Base-by-base conservation (phyloP, 2,888 invertebrate species). In the Unio pictorum region DNA sequence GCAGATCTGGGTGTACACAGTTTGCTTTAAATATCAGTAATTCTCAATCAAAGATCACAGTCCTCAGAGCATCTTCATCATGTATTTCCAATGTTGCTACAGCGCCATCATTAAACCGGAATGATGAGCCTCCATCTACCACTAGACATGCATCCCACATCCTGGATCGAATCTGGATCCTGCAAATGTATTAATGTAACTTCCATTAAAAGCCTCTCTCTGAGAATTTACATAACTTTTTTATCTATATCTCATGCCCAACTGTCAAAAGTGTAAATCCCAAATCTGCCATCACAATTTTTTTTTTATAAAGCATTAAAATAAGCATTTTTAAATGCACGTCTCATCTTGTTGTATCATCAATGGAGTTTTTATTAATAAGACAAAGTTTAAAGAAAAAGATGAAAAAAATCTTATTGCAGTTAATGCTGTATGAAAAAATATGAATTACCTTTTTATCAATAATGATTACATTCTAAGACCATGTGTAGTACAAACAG, bases 81-180 rank as follows among this genome's bases (percentile, higher is more conserved):
- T 93, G 92, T 54, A 95, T 94, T 90, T 97, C 95, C 20, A 99
- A 90, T 15, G 94, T 89, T 0, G 95, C 98, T 77, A 94, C 93
- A 0, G 97, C 94, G 2, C 99, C 99, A 87, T 97, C 96, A 90
- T 98, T 98, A 90, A 99, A 99, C 0, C 94, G 93, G 87, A 96
- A 96, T 0, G 96, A 95, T 23, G 97, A 94, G 75, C 97, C 96
- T 45, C 99, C 99, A 89, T 99, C 99, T 30, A 99, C 93, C 0
- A 99, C 98, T 26, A 99, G 91, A 87, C 95, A 95, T 20, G 95
- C 97, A 90, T 97, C 96, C 84, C 94, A 94, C 91, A 99, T 99
- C 73, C 95, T 94, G 1, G 98, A 98, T 86, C 94, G 93, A 45
- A 98, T 93, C 65, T 93, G 93, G 66, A 98, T 92, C 64, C 93